phyloP scores from a whole-genome alignment of 2,797 vertebrate species.

The Setipinna tenuifilis region DNA sequence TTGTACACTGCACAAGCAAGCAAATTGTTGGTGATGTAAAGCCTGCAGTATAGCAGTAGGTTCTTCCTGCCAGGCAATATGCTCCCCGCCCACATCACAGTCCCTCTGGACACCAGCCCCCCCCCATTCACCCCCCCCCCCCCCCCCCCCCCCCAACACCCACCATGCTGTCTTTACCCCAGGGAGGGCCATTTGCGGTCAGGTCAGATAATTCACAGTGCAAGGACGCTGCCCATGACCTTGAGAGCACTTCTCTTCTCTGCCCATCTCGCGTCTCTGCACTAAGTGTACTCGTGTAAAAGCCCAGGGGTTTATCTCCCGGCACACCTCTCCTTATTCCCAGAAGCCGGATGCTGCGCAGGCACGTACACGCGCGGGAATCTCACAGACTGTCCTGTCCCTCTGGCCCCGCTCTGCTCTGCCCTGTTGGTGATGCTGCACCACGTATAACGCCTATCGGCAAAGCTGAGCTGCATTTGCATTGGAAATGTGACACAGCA shows the following conservation, averaged over 20 bases:
- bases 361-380: neutral
- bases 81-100: constrained; percentile 23
- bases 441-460: constrained; percentile 52
- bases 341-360: no score
- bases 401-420: neutral
- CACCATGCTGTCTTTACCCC: neutral
- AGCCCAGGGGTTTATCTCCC: constrained; percentile 23
- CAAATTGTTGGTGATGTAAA: neutral
- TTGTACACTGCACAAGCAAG: neutral
- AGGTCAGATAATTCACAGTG: constrained; percentile 21
- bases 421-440: constrained; percentile 30
- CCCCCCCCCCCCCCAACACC: constrained; percentile 10
- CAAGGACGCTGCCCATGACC: constrained; percentile 44
- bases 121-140: neutral
- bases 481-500: constrained; percentile 49
- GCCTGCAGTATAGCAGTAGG: neutral
- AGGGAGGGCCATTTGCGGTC: constrained; percentile 29
- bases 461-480: constrained; percentile 47
- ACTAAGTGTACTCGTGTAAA: constrained; percentile 43
- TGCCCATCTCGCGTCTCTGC: neutral
- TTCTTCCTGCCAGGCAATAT: neutral
- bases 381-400: no score
- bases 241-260: constrained; percentile 34
- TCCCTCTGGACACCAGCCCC: constrained; percentile 1
- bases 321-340: neutral